Evolutionary conservation across 1,140 invertebrate genomes (phyloP), one percentile per base, ranked within the genome.

Genomic region (Trichogramma pretiosum): DNA sequence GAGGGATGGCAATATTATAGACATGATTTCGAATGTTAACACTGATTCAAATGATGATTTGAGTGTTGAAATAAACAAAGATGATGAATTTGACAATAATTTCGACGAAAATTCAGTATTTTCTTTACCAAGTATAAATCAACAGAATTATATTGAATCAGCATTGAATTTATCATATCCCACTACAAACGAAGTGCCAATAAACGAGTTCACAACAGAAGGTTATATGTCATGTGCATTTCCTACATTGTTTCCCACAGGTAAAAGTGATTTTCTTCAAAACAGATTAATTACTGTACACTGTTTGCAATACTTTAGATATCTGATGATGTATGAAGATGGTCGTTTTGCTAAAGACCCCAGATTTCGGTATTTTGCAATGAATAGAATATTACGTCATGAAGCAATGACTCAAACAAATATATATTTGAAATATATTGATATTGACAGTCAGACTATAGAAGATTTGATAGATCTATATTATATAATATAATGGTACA

Each of bases 231-330:
- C n/a, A 8, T 9, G 26, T 9, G 26, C 26, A 30, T 30, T 30
- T 30, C 26, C 26, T 9, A 8, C 7, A 8, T 30, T 30, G 13
- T 30, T 30, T 30, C 26, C 26, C n/a, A 8, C 7, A 7, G 26
- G 26, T 9, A 30, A 30, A 8, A 13, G 7, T 30, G 26, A 30
- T 7, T 30, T 30, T 30, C 26, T 30, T 9, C 26, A 30, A 30
- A 7, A 7, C 7, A 7, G 26, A 13, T 7, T 13, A 30, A 30
- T 30, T 13, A 7, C 26, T 30, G 5, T 45, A 59, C 53, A 7
- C n/a, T 30, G 7, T 9, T 7, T 9, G 7, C 26, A 30, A 30
- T 30, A 30, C n/a, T 30, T 9, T 48, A 47, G 45, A 48, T 30
- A 9, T 13, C 26, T 30, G 7, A 30, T 30, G 26, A 30, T 8